phyloP scores from a whole-genome alignment of 2,888 invertebrate genomes.

The Biston betularia region DNA sequence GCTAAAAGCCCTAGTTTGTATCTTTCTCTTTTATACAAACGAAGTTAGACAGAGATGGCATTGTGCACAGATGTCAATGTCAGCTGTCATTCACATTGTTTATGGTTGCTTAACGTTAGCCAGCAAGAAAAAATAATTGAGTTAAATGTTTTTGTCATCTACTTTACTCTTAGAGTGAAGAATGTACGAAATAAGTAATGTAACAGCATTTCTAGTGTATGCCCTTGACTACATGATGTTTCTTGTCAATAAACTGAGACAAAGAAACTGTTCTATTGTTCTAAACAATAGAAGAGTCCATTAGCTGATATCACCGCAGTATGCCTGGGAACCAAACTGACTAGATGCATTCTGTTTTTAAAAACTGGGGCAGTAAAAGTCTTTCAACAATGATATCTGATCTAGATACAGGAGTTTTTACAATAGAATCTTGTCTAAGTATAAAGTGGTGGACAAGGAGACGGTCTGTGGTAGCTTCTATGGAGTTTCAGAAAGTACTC shows the following conservation, averaged over 20 bases:
- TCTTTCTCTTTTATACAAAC: too few relatives aligned
- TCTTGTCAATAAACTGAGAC: constrained; percentile 15
- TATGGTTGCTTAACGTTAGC: too few relatives aligned
- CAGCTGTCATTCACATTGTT: too few relatives aligned
- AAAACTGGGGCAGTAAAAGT: constrained; percentile 1
- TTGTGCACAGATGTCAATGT: too few relatives aligned
- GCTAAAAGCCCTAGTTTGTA: too few relatives aligned
- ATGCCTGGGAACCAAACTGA: constrained; percentile 2
- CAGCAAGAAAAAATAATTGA: too few relatives aligned
- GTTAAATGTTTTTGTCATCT: too few relatives aligned
- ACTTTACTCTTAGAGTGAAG: neutral
- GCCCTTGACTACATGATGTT: neutral
- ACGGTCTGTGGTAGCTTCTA: neutral
- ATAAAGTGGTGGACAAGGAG: neutral
- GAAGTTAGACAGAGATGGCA: too few relatives aligned
- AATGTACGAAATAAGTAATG: neutral
- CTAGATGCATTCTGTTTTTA: constrained; percentile 19
- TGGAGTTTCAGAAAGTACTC: too few relatives aligned
- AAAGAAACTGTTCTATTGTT: constrained; percentile 35
- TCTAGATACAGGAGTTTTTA: neutral
- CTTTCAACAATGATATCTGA: neutral
- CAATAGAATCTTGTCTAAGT: neutral
- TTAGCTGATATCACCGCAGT: constrained; percentile 29
- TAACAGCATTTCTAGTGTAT: neutral
- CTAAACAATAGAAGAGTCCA: constrained; percentile 37